Percentiles rank a stretch among this genome's conserved stretches.
These are phyloP conservation scores for Pycnonotus jocosus DNA, from an alignment of 2,113 vertebrate genomes.

Conservation along the genomic window DNA sequence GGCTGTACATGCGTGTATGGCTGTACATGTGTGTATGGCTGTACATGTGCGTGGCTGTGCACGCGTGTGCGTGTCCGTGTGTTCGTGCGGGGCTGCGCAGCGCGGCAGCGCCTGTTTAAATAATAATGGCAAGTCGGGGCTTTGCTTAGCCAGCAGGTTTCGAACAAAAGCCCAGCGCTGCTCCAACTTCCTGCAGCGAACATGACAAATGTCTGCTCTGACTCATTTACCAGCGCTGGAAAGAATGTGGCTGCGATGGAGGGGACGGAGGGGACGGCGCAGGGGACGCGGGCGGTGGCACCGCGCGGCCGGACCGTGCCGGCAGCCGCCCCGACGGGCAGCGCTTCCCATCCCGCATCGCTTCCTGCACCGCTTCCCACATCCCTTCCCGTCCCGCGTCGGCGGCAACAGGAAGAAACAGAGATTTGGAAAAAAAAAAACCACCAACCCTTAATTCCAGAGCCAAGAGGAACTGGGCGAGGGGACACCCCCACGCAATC, in stretches of 20 bases:
- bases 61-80: not conserved
- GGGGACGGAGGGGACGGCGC: not conserved
- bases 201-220: conserved; percentile 78
- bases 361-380: not conserved
- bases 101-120: conserved; percentile 71
- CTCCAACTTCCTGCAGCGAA: conserved; percentile 73
- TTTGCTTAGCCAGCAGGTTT: conserved; percentile 80
- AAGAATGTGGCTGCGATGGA: conserved; percentile 32
- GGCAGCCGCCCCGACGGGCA: not conserved
- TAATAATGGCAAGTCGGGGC: conserved; percentile 81
- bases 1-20: not conserved
- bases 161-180: conserved; percentile 79
- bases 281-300: not conserved
- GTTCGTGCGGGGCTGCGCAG: not conserved
- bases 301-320: not conserved
- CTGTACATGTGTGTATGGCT: no score
- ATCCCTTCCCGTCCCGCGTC: not conserved
- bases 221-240: conserved; percentile 53
- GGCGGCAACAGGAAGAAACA: not conserved
- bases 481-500: not conserved
- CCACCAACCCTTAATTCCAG: not conserved
- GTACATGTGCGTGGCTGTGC: not conserved
- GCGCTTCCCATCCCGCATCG: not conserved
- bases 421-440: not conserved
- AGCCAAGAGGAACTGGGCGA: conserved; percentile 5